Evolutionary conservation across 2,797 vertebrate genomes (phyloP).

Genomic region (Aplochiton taeniatus): DNA sequence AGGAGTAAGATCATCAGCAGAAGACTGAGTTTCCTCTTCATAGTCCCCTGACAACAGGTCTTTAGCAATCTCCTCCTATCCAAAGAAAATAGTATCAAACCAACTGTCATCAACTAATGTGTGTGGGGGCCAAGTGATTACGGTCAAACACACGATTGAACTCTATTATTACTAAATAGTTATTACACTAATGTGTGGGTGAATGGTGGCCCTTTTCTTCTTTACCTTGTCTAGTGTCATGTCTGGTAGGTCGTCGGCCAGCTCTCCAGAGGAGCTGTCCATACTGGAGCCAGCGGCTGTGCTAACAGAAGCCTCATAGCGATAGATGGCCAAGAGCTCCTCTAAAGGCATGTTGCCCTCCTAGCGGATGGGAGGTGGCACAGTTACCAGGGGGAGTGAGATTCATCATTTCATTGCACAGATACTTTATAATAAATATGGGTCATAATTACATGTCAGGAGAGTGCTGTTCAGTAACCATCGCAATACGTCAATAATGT

Average conservation of each 20-base stretch:
- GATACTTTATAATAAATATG: too few relatives aligned
- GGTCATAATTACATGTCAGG: too few relatives aligned
- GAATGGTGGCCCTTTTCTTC: not conserved
- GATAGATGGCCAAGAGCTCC: constrained; percentile 94
- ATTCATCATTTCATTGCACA: too few relatives aligned
- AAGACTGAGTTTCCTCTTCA: constrained; percentile 97
- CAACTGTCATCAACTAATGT: too few relatives aligned
- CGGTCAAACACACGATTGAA: too few relatives aligned
- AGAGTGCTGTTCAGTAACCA: too few relatives aligned
- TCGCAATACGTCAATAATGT: not conserved
- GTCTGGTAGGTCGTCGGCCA: constrained; percentile 94
- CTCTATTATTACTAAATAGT: too few relatives aligned
- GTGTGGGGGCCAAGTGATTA: too few relatives aligned
- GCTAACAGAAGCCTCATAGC: constrained; percentile 87
- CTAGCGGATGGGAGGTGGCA: constrained; percentile 57
- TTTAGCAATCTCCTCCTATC: constrained; percentile 95
- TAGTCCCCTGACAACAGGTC: constrained; percentile 92
- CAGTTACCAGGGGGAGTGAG: too few relatives aligned
- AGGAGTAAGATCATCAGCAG: constrained; percentile 94
- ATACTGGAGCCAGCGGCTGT: constrained; percentile 85
- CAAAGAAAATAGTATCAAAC: constrained; percentile 1
- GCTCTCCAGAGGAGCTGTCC: constrained; percentile 93
- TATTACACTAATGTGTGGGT: too few relatives aligned
- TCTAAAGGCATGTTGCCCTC: constrained; percentile 98
- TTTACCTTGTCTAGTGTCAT: constrained; percentile 98